Evolutionary conservation across 2,888 invertebrate genomes (phyloP), one percentile per base, ranked within the genome.

Genomic region (Strigamia maritima): DNA sequence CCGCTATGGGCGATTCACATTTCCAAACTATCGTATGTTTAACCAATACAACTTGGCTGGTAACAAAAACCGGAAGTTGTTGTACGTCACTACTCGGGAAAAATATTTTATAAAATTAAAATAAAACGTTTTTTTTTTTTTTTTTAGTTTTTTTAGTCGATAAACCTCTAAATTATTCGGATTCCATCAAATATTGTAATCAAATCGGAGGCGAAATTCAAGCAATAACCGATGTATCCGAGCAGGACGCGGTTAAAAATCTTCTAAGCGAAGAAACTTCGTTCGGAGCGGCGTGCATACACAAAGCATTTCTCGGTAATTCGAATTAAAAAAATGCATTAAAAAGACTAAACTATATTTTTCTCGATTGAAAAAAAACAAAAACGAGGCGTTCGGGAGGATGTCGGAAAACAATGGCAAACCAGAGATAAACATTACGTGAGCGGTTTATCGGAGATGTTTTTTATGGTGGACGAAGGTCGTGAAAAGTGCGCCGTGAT

Each of bases 121-220:
- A 19, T 70, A 28, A 28, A 19, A 6, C 2, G 3, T 70, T 70
- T 14, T 28, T 4, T 4, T 4, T 31, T 4, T 70, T 8, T 70
- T 22, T 70, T 70, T 26, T 14, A 75, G 75, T 75, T 3, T 75
- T 40, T n/a, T 35, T 75, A 38, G 76, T 75, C 0, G 76, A 75
- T 22, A 75, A 40, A 24, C 26, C 38, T 1, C n/a, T 0, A 1
- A 75, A 75, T 38, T 75, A 22, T 14, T 31, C 38, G 14, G 40
- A 75, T n/a, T 12, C 76, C 1, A 8, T 40, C 7, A 38, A 75
- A 6, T 38, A 40, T 19, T 75, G 76, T 19, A 12, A 10, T 22
- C 38, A 40, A 75, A 38, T 40, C 3, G 76, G 40, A 19, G 76
- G 38, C 8, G 24, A 75, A 12, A 40, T 75, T 1, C 14, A 22